Base-by-base conservation (phyloP, 2,797 vertebrate genomes). In the Sparus aurata region DNA sequence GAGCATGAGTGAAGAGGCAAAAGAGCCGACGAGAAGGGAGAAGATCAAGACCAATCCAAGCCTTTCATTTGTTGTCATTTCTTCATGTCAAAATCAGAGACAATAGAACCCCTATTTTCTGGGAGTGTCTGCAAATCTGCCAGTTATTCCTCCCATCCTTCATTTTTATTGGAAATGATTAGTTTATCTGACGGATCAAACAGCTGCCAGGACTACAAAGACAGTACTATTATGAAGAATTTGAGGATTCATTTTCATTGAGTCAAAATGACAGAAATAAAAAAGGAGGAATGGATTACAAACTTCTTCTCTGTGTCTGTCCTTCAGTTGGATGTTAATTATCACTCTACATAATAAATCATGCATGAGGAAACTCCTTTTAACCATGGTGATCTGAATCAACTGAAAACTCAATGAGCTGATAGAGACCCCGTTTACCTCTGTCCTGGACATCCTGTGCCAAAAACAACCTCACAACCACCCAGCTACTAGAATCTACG, bases 381-480 rank as follows among this genome's bases (percentile, higher is more conserved):
- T 71, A 84, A 82, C 69, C 59, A 65, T 4, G 3, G 60, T 13
- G 43, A 41, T 75, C 55, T 82, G 83, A 91, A 80, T 74, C 73
- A 70, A 82, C 55, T 68, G 68, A 85, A 83, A 82, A 73, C 62
- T 60, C 71, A 59, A 53, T 81, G 84, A 83, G 69, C 73, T 75
- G 87, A 89, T 87, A 69, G 81, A 91, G 88, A 92, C 88, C 84
- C 89, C 70, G 57, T 90, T 93, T 90, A 87, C 83, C 87, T 85
- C 78, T 65, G 84, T 89, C 75, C 90, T 84, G 90, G 74, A 93
- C 84, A 75, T 75, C 68, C 78, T 86, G 77, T 91, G 87, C 89
- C 86, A 91, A 92, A 92, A 91, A 82, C 84, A 90, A 85, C 83
- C 77, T 87, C 91, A 91, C 87, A 89, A 86, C 85, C 80, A 86